Base-by-base conservation (phyloP, 2,797 vertebrate genomes). In the Heliangelus exortis region DNA sequence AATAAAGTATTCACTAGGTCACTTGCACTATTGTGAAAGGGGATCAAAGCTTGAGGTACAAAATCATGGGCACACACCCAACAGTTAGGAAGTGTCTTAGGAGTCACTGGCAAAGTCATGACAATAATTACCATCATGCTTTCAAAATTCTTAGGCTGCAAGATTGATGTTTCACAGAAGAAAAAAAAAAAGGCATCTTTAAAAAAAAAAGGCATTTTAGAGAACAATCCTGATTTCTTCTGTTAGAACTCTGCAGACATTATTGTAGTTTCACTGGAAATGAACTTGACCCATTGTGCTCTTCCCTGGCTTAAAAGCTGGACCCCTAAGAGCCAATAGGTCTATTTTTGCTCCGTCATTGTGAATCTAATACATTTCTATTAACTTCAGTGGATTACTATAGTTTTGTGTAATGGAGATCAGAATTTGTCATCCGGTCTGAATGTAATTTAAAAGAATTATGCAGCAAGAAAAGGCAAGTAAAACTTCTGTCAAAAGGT, bases 361-460 rank as follows among this genome's bases (percentile, higher is more conserved):
- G 50, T 71, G 31, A 83, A 77, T 31, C 10, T 83, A 59, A 61
- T 50, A 36, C 8, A 55, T 66, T 92, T 77, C 43, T 67, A 22
- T 51, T 92, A 91, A 76, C 48, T 87, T 84, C 28, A 43, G 28
- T 62, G 34, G 31, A 58, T 77, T 90, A 45, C 33, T 71, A 8
- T 47, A 26, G 61, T 88, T 83, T 78, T 78, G 9, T 45, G 33
- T 41, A 67, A 73, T 28, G 11, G 25, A 75, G 18, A 91, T 86
- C 33, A 93, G 62, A 88, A 76, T 84, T 93, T 84, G 29, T 90
- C 76, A 58, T 81, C 23, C 81, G 66, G 15, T 51, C 69, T 66
- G 80, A 90, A 65, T 51, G 10, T 39, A 90, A 72, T 84, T 65
- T 91, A 28, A 54, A 91, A 68, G 54, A 84, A 88, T 81, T 94